phyloP scores from a whole-genome alignment of 2,113 vertebrate genomes.

The Nyctereutes procyonoides region DNA sequence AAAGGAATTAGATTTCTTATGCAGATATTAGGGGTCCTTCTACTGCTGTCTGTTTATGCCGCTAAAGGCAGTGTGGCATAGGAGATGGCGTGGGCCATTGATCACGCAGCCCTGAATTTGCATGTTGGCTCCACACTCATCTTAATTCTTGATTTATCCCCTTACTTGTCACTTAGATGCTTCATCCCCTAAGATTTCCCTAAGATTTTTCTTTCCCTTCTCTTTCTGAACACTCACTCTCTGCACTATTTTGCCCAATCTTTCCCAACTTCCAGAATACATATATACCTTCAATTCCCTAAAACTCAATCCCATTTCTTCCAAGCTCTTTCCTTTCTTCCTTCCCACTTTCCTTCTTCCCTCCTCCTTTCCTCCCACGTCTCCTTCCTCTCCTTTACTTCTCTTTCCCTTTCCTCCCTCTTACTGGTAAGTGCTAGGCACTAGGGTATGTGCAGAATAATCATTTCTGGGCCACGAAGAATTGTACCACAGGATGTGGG shows the following conservation, averaged over 20 bases:
- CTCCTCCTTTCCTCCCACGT: neutral
- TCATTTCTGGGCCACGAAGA: neutral
- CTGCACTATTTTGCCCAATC: neutral
- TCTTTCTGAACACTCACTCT: neutral
- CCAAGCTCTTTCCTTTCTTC: too few species aligned
- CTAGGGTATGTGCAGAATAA: neutral
- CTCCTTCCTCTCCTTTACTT: neutral
- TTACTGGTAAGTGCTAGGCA: neutral
- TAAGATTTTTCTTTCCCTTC: neutral
- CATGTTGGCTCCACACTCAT: neutral
- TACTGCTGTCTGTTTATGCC: neutral
- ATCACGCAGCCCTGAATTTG: neutral
- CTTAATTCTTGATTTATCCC: neutral
- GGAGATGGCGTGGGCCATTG: accelerated
- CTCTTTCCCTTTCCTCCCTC: neutral
- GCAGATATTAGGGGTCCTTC: neutral
- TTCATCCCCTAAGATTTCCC: neutral
- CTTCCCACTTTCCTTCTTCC: neutral
- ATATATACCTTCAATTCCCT: neutral
- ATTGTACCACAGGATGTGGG: neutral
- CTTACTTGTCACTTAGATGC: neutral
- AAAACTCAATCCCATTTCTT: neutral
- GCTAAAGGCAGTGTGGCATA: neutral
- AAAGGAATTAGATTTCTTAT: neutral
- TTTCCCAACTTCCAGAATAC: neutral